Base-by-base conservation (phyloP, 2,888 invertebrate genomes). In the Conistra vaccinii region DNA sequence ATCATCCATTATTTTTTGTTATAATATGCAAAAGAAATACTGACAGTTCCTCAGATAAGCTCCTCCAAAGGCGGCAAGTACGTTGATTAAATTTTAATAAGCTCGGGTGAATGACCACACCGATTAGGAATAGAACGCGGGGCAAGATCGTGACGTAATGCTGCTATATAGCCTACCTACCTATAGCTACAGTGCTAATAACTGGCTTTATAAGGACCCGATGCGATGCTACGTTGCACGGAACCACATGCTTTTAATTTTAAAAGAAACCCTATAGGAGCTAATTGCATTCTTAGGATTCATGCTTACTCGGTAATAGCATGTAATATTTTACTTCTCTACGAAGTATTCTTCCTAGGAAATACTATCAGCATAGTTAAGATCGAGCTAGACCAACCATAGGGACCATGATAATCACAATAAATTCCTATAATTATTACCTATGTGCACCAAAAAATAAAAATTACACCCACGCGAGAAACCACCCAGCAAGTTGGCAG, bases 51-150 rank as follows among this genome's bases (percentile, higher is more conserved):
- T 65, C 60, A 83, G 80, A 84, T 84, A 85, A 83, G 73, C 55
- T 73, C 65, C 72, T 71, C 80, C 71, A 78, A 85, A 86, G 83
- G 69, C 60, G 81, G 81, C 74, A 83, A 76, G 71, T 76, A 85
- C 87, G 88, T 84, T 86, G 82, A 86, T 87, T 83, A 88, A 89
- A 89, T 92, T 86, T 87, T 88, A 90, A 90, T 89, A 88, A 84
- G 80, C 78, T 72, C 80, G 83, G 94, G 92, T 95, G 92, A 94
- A 94, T 91, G 94, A 92, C 93, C 91, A 89, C 73, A 77, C 90
- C 83, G 87, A 91, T 91, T 91, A 90, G 90, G 91, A 91, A 89
- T 89, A 88, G 89, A 89, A 88, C 86, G 88, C 78, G 81, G 69
- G 61, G 74, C 89, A 80, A 85, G 87, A 85, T 89, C 84, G 88